Evolutionary conservation across 1,140 invertebrate genomes (phyloP).

Genomic region (Drosophila novamexicana): DNA sequence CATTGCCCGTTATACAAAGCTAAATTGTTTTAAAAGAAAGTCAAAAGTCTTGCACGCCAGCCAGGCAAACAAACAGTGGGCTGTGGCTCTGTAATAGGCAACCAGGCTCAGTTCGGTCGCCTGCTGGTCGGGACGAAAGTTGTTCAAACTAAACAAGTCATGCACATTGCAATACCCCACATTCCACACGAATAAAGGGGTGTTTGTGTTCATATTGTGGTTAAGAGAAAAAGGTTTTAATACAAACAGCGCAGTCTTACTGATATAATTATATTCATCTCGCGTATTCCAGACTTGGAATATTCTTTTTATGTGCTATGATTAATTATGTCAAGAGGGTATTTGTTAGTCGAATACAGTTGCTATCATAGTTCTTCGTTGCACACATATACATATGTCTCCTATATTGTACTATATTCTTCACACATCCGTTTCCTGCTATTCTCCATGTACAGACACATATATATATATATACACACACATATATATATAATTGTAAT

Average conservation of each 20-base stretch:
- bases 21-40: slow-evolving; percentile 81
- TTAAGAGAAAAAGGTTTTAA: neutral
- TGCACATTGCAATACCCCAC: slow-evolving; percentile 56
- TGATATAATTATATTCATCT: too few relatives aligned
- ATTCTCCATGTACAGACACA: neutral
- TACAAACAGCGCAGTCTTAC: too few relatives aligned
- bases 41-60: slow-evolving; percentile 67
- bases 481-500: neutral
- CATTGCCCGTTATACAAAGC: slow-evolving; percentile 60
- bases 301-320: too few relatives aligned
- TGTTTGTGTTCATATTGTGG: neutral
- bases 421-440: too few relatives aligned
- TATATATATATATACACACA: neutral
- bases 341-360: too few relatives aligned
- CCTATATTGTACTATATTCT: too few relatives aligned
- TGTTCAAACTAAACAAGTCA: slow-evolving; percentile 79
- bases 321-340: too few relatives aligned
- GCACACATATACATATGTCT: too few relatives aligned
- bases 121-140: slow-evolving; percentile 58
- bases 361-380: too few relatives aligned
- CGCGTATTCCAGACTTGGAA: too few relatives aligned
- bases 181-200: neutral
- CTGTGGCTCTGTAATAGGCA: slow-evolving; percentile 35
- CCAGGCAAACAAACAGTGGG: slow-evolving; percentile 49
- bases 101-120: slow-evolving; percentile 43